phyloP scores from a whole-genome alignment of 2,797 vertebrate species.

The Poeciliopsis gracilis region DNA sequence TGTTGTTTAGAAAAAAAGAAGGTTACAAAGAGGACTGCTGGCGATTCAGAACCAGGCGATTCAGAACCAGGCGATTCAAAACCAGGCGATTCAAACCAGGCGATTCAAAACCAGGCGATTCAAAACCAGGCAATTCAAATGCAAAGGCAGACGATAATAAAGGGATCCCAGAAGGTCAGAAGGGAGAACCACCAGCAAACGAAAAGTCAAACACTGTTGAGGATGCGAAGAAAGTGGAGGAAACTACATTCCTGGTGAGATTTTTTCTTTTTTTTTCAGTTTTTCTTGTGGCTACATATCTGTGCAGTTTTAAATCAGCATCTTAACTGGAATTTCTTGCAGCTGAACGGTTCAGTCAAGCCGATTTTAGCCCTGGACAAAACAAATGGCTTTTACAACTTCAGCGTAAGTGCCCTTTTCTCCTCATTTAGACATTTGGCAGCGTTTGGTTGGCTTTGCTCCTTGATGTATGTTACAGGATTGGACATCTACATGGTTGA shows the following conservation, averaged over 20 bases:
- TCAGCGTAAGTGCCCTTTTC: constrained; percentile 76
- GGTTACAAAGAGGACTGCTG: fast-evolving
- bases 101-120: fast-evolving
- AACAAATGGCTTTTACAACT: constrained; percentile 73
- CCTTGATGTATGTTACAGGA: no score
- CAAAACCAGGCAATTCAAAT: fast-evolving
- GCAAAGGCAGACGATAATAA: fast-evolving
- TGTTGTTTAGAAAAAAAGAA: constrained; percentile 41
- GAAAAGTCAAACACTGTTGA: background rate
- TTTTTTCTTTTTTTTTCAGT: no score
- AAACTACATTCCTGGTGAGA: constrained; percentile 27
- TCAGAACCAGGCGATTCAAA: no score
- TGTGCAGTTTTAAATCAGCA: background rate
- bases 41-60: fast-evolving
- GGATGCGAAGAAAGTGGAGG: constrained; percentile 9
- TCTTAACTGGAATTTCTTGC: constrained; percentile 16
- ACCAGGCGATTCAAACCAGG: fast-evolving
- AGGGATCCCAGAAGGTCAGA: fast-evolving
- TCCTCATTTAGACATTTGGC: background rate
- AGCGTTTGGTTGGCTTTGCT: background rate
- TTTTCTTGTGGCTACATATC: background rate
- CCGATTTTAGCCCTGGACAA: constrained; percentile 66
- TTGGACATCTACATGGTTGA: no score
- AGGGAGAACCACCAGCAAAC: background rate
- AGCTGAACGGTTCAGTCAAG: constrained; percentile 52